A percentile compares a stretch with the other conserved stretches of the same genome.
Conservation (phyloP, 2,113 vertebrate species). For the Atlantisia rogersi region DNA sequence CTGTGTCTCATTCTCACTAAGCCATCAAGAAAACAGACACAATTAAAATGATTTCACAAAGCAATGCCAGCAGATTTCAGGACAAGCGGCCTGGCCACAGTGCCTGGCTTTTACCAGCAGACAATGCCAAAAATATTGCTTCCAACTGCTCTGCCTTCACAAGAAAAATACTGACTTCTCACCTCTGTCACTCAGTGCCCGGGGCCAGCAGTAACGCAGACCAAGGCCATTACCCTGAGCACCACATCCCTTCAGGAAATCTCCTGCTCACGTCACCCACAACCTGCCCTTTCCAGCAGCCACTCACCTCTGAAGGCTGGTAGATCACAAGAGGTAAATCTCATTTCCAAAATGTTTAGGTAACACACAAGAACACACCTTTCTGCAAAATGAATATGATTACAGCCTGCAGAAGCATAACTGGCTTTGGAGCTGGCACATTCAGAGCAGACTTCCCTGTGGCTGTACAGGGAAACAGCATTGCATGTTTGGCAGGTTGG, state of each 20-base stretch:
- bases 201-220: background rate
- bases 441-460: background rate
- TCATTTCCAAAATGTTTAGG: background rate
- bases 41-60: slow-evolving; percentile 16
- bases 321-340: background rate
- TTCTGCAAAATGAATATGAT: background rate
- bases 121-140: background rate
- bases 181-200: background rate
- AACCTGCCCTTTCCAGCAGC: background rate
- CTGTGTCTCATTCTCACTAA: background rate
- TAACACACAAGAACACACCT: background rate
- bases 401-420: background rate
- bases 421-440: background rate
- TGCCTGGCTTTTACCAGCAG: background rate
- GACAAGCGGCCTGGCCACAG: background rate
- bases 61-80: background rate
- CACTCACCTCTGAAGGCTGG: background rate
- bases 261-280: background rate
- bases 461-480: background rate
- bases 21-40: background rate
- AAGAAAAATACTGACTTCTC: background rate
- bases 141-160: background rate
- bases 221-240: background rate
- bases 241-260: background rate
- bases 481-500: background rate